These are phyloP conservation scores for Meganola albula DNA, from an alignment of 2,888 invertebrate species.

Conservation along the genomic window DNA sequence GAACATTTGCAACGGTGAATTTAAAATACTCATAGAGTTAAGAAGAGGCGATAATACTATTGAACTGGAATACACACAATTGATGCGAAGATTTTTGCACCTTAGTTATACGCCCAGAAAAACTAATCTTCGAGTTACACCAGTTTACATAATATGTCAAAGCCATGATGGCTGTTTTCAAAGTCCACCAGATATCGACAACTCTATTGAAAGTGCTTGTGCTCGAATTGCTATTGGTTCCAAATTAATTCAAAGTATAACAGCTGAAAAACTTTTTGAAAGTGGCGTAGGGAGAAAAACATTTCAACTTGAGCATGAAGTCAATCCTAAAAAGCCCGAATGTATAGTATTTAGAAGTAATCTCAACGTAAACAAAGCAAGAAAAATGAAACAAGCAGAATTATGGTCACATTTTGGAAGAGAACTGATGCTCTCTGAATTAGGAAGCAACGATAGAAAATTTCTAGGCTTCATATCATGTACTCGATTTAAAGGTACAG, in stretches of 20 bases:
- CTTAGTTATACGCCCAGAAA: slow-evolving; percentile 78
- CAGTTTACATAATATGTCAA: slow-evolving; percentile 89
- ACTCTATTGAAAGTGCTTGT: slow-evolving; percentile 84
- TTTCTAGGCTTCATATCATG: slow-evolving; percentile 94
- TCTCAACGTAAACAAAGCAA: slow-evolving; percentile 83
- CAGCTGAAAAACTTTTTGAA: slow-evolving; percentile 91
- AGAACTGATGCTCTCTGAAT: slow-evolving; percentile 85
- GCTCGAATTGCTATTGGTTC: slow-evolving; percentile 86
- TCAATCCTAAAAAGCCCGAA: slow-evolving; percentile 74
- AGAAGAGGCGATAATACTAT: slow-evolving; percentile 80
- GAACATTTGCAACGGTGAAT: slow-evolving; percentile 81
- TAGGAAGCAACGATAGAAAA: slow-evolving; percentile 84
- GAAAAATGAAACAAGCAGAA: slow-evolving; percentile 84
- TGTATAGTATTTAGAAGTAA: slow-evolving; percentile 86
- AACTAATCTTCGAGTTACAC: slow-evolving; percentile 81
- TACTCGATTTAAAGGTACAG: slow-evolving; percentile 84
- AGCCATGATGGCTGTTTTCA: slow-evolving; percentile 89
- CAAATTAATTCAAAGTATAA: slow-evolving; percentile 89
- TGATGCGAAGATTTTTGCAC: slow-evolving; percentile 58
- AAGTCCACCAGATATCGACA: slow-evolving; percentile 79
- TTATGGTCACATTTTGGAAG: slow-evolving; percentile 91
- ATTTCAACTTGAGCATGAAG: slow-evolving; percentile 85
- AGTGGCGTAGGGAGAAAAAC: slow-evolving; percentile 87
- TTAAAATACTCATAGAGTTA: slow-evolving; percentile 82
- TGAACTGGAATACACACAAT: slow-evolving; percentile 75